Percentiles rank a stretch among this genome's conserved stretches.
These are phyloP conservation scores for Yponomeuta malinellus DNA, from an alignment of 2,888 invertebrate genomes.

Conservation along the genomic window DNA sequence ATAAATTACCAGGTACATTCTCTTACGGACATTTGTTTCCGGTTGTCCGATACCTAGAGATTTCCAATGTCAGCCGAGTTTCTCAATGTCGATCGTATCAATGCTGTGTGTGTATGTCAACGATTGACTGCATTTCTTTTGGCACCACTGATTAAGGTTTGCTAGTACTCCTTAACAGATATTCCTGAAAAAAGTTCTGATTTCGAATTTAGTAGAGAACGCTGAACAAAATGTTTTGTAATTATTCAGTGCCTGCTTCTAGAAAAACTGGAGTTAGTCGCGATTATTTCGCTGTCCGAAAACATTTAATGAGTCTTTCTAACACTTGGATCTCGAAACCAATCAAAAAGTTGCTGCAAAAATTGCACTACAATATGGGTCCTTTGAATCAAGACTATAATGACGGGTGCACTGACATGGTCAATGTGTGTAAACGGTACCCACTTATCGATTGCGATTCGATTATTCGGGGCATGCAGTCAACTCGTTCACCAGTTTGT, in stretches of 20 bases:
- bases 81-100: background rate
- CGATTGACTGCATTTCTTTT: background rate
- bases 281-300: too few species aligned
- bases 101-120: background rate
- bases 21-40: background rate
- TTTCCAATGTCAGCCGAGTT: background rate
- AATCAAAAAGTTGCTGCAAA: too few species aligned
- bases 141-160: too few species aligned
- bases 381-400: background rate
- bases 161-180: too few species aligned
- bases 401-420: background rate
- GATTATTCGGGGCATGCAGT: background rate
- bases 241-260: too few species aligned
- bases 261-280: too few species aligned
- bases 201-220: too few species aligned
- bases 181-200: too few species aligned
- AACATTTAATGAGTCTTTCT: too few species aligned
- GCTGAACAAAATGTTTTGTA: too few species aligned
- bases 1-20: background rate
- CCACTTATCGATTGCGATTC: slow-evolving; percentile 4
- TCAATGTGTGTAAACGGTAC: background rate
- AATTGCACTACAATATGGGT: background rate
- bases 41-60: background rate
- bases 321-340: too few species aligned
- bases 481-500: background rate